These are phyloP conservation scores for Malacosoma neustria DNA, from an alignment of 2,888 invertebrate genomes.

Conservation along the genomic window DNA sequence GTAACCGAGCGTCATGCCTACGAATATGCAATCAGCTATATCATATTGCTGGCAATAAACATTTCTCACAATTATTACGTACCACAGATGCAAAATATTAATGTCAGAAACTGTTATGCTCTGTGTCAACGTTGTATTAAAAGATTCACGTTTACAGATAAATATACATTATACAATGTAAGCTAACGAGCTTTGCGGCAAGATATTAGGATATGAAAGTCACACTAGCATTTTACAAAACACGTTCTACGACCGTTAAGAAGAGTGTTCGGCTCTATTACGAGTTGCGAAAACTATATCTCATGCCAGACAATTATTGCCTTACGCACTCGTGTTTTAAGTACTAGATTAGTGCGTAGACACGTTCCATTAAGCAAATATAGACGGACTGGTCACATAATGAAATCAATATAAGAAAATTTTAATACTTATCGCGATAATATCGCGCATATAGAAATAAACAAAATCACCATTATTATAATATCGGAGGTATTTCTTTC, in stretches of 20 bases:
- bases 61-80: too few species aligned
- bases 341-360: conserved; percentile 23
- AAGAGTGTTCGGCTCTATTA: conserved; percentile 62
- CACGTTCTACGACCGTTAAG: conserved; percentile 59
- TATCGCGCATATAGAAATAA: too few species aligned
- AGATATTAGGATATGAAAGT: conserved; percentile 53
- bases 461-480: too few species aligned
- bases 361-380: too few species aligned
- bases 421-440: too few species aligned
- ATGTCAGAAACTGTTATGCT: not conserved
- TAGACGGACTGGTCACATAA: too few species aligned
- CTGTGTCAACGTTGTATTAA: not conserved
- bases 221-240: conserved; percentile 59
- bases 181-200: conserved; percentile 25
- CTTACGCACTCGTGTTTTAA: conserved; percentile 28
- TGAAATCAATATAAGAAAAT: too few species aligned
- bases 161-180: not conserved
- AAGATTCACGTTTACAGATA: not conserved
- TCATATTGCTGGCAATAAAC: too few species aligned
- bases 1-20: too few species aligned
- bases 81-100: not conserved
- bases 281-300: conserved; percentile 44
- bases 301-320: conserved; percentile 34
- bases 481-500: too few species aligned
- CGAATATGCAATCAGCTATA: too few species aligned